Conservation (phyloP, 1,140 invertebrate species). For the Drosophila arawakana region DNA sequence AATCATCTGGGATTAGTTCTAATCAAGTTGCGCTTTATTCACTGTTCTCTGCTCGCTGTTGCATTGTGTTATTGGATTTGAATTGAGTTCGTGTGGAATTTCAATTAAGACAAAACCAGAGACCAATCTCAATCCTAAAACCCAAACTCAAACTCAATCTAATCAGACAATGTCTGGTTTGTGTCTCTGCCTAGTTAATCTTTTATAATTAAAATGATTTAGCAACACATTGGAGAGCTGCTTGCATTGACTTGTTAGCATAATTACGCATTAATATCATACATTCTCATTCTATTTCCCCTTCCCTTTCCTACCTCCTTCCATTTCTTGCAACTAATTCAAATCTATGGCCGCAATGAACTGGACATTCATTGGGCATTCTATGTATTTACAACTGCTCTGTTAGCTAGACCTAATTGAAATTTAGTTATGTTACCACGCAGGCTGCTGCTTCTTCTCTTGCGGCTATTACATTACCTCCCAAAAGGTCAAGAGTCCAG, state of each 20-base stretch:
- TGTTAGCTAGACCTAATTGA: conserved; percentile 56
- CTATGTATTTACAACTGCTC: conserved; percentile 28
- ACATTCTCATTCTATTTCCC: conserved; percentile 66
- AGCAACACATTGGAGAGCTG: conserved; percentile 40
- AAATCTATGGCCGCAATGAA: conserved; percentile 63
- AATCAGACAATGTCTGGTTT: conserved; percentile 23
- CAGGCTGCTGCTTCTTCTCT: conserved; percentile 1
- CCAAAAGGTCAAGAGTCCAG: conserved; percentile 39
- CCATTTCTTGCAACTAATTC: conserved; percentile 49
- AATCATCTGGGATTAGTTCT: conserved; percentile 78
- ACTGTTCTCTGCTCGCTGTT: conserved; percentile 17
- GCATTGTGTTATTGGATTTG: conserved; percentile 75
- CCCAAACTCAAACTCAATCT: neutral
- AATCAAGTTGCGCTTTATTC: conserved; percentile 65
- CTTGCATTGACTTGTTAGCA: conserved; percentile 76
- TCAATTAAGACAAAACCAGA: conserved; percentile 63
- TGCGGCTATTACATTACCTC: neutral
- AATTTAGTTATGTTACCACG: conserved; percentile 65
- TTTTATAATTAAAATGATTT: conserved; percentile 82
- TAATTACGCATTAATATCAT: conserved; percentile 79
- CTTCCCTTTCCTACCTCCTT: no score
- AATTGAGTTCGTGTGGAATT: conserved; percentile 73
- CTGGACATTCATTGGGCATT: conserved; percentile 56
- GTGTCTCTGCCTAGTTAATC: conserved; percentile 62
- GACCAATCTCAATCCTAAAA: no score